Evolutionary conservation across 2,888 invertebrate genomes (phyloP).

Genomic region (Cheilosia grossa): DNA sequence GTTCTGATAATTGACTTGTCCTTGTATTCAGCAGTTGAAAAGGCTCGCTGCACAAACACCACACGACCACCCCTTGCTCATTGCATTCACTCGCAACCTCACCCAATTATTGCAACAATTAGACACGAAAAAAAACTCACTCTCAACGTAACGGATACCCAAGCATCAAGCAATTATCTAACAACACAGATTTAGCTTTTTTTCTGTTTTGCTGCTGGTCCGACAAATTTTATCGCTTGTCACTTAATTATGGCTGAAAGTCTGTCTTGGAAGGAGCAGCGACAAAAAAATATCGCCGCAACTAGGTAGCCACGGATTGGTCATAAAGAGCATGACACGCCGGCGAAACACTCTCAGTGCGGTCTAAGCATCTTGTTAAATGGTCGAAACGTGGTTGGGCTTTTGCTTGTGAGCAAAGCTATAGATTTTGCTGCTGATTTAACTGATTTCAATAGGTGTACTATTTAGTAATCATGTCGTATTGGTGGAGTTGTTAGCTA

Average conservation of each 20-base stretch:
- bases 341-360: conserved; percentile 36
- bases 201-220: not conserved
- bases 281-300: conserved; percentile 16
- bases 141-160: conserved; percentile 39
- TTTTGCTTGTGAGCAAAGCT: conserved; percentile 25
- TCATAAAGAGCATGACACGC: conserved; percentile 57
- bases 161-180: conserved; percentile 56
- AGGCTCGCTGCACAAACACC: conserved; percentile 21
- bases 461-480: not conserved
- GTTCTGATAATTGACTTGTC: conserved; percentile 43
- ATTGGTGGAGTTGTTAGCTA: not conserved
- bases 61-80: not conserved
- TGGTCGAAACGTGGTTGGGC: conserved; percentile 52
- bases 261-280: conserved; percentile 9
- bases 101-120: conserved; percentile 52
- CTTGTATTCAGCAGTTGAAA: conserved; percentile 2
- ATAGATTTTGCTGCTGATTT: conserved; percentile 36
- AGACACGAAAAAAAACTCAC: conserved; percentile 35
- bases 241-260: conserved; percentile 60
- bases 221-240: conserved; percentile 70
- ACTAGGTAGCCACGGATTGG: conserved; percentile 47
- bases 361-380: conserved; percentile 62
- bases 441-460: conserved; percentile 31
- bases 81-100: conserved; percentile 1
- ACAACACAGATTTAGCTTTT: conserved; percentile 13